Evolutionary conservation across 2,888 invertebrate species (phyloP).

Genomic region (Leptinotarsa rubiginosa): DNA sequence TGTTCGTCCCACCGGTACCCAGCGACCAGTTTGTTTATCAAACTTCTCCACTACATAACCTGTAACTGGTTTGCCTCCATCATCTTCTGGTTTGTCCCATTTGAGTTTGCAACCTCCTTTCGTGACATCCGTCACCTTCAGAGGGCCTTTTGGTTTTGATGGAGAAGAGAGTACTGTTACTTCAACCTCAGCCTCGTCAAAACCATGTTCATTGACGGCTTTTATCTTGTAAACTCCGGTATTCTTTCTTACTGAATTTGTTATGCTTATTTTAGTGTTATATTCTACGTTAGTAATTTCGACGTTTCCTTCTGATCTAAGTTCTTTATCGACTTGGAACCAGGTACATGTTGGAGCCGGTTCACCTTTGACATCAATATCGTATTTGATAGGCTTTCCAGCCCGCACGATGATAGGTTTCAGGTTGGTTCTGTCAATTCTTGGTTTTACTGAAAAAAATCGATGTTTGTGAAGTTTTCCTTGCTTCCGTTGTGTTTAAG

Average conservation of each 20-base stretch:
- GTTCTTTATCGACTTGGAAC: constrained; percentile 84
- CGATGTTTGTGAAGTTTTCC: neutral
- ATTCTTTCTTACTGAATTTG: constrained; percentile 83
- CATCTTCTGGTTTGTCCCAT: constrained; percentile 95
- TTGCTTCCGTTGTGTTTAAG: neutral
- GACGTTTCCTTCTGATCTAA: constrained; percentile 77
- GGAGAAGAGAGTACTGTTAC: constrained; percentile 89
- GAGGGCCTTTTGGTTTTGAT: constrained; percentile 87
- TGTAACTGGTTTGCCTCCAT: constrained; percentile 93
- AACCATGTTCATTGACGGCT: constrained; percentile 91
- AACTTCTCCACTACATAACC: constrained; percentile 94
- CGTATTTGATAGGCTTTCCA: constrained; percentile 92
- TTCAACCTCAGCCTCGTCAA: constrained; percentile 93
- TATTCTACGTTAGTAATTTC: constrained; percentile 89
- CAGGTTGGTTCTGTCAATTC: constrained; percentile 94
- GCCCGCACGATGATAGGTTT: constrained; percentile 90
- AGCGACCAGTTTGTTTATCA: constrained; percentile 90
- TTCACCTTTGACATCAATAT: constrained; percentile 94
- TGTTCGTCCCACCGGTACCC: constrained; percentile 93
- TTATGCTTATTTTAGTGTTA: constrained; percentile 87
- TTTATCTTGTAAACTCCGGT: constrained; percentile 91
- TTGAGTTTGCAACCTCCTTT: constrained; percentile 90
- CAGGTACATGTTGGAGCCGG: constrained; percentile 94
- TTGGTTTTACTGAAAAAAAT: constrained; percentile 84
- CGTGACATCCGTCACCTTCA: constrained; percentile 89